Base-by-base conservation (phyloP, 2,113 vertebrate species). In the Lagopus leucura region DNA sequence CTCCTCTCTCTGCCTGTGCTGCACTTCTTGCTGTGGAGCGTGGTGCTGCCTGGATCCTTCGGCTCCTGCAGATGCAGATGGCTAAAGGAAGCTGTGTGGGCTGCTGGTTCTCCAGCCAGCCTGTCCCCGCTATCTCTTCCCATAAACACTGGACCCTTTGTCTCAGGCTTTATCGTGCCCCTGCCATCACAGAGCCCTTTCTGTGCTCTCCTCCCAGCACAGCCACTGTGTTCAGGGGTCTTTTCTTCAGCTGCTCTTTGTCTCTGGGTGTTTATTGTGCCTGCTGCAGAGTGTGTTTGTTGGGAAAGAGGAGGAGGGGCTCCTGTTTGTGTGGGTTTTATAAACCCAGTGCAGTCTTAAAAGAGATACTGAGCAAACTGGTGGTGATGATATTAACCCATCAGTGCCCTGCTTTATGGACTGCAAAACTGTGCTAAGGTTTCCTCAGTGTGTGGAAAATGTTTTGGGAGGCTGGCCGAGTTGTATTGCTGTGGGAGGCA, bases 61-160 rank as follows among this genome's bases (percentile, higher is more conserved):
- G 73, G 63, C 3, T 57, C 70, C 82, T 90, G 96, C 94, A 94
- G 96, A 96, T 96, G 95, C 69, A 95, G 96, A 86, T 93, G 95
- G 74, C 88, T 73, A 34, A 83, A 32, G 79, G 91, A 75, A 89
- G 94, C 93, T 89, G 90, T 71, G 97, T 97, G 94, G 96, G 96
- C 88, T 75, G 94, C 55, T 76, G 5, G 61, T 87, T 84, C n/a
- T 57, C 50, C 13, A 13, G 71, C 90, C 92, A 75, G 80, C 3
- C 92, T 82, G 61, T 82, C 91, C 94, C 86, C 74, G 90, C 89
- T 88, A 95, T 96, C 96, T 95, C 86, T 91, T 91, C 83, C 88
- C 77, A 52, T 28, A 76, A 95, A 97, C 97, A 97, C 92, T 95
- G 79, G 64, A 42, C 88, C 74, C 96, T 97, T 97, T 97, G 97